These are phyloP conservation scores for Amphiprion ocellaris DNA, from an alignment of 2,113 vertebrate species.

Conservation along the genomic window DNA sequence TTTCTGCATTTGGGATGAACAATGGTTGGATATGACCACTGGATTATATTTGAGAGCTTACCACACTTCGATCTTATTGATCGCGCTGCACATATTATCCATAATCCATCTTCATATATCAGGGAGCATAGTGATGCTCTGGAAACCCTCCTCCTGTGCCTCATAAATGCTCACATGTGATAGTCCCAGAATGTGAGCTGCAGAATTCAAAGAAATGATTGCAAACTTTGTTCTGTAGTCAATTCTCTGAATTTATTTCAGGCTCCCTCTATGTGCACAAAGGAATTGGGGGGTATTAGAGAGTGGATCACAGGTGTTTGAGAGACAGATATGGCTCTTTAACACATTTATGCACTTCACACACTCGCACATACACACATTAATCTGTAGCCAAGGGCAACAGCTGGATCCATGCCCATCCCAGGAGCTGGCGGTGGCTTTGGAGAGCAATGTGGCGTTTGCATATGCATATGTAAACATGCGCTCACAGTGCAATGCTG, in stretches of 20 bases:
- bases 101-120: conserved; percentile 34
- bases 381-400: conserved; percentile 56
- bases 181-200: background rate
- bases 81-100: conserved; percentile 10
- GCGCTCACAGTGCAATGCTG: conserved; percentile 17
- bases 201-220: conserved; percentile 21
- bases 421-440: conserved; percentile 32
- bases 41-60: conserved; percentile 19
- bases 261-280: conserved; percentile 2
- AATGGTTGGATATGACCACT: conserved; percentile 15
- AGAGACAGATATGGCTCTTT: conserved; percentile 43
- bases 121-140: conserved; percentile 8
- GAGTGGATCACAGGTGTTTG: conserved; percentile 54
- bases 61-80: conserved; percentile 30
- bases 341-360: conserved; percentile 43
- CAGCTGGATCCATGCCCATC: conserved; percentile 54
- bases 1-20: conserved; percentile 19
- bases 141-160: background rate
- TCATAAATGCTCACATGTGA: background rate
- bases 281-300: conserved; percentile 19
- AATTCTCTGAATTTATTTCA: conserved; percentile 30
- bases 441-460: conserved; percentile 42
- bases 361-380: conserved; percentile 31
- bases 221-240: conserved; percentile 10
- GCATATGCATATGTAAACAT: conserved; percentile 57